Evolutionary conservation across 2,113 vertebrate species (phyloP), one percentile per base, ranked within the genome.

Genomic region (Calyptommatus sinebrachiatus): DNA sequence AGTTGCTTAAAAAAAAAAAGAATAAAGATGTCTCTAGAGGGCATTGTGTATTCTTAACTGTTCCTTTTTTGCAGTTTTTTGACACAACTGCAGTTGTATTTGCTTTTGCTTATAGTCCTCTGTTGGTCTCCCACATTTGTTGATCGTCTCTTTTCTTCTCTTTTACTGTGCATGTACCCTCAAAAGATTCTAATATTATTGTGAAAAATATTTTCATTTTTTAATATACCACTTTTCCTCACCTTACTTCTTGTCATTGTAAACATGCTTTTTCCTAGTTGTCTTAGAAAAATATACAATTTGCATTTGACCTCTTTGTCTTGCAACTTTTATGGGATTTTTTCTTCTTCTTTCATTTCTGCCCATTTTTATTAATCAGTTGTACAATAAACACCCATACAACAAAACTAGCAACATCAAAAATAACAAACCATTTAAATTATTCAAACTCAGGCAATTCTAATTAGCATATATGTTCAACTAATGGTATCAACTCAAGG

Each of bases 211-310:
- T 9, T 1, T 12, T 68, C 1, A 2, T 73, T 73, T 21, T 76
- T 81, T 91, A 83, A 90, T 71, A 31, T 78, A 74, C 78, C 61
- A 3, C 24, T 41, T 24, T 41, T 85, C 26, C 28, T 11, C 61
- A 71, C 50, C 57, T 78, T 53, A 82, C 50, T 83, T 41, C 67
- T 83, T 80, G 74, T 77, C 71, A 85, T 85, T 83, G 80, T 74
- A 88, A 65, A 35, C 22, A 26, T 74, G 81, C 86, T 88, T 75
- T 63, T 79, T 73, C 84, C 82, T 81, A 81, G 76, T 26, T 85
- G 61, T 85, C 76, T 26, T 75, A 69, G 62, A n/a, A 63, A 31
- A 79, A 65, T 62, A 45, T 31, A 29, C 21, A 2, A 63, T 48
- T 12, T 14, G 10, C 12, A 7, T 65, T 50, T 46, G 45, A 26